Evolutionary conservation across 1,140 invertebrate genomes (phyloP), one percentile per base, ranked within the genome.

Genomic region (Helicoverpa armigera): DNA sequence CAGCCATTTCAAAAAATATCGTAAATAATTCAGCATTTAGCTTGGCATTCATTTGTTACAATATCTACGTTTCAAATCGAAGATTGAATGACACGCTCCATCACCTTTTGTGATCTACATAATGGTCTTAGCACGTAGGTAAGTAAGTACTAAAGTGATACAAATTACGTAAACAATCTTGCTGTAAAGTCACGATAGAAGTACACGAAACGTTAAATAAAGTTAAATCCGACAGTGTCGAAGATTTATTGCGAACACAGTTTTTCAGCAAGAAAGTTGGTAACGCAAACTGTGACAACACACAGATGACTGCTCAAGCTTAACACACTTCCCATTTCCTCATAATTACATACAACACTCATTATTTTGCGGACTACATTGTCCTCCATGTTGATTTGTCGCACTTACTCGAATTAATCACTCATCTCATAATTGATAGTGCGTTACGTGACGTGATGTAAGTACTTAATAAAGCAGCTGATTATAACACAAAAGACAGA

Each of bases 101-200:
- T 82, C 83, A 76, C 51, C 80, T 78, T 82, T 82, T 84, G 80
- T 84, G 31, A 70, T 74, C 50, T 72, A 35, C 31, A 78, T 58
- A 78, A 80, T 73, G 14, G 31, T 43, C n/a, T 23, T 50, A 48
- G 29, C 35, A 63, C 29, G n/a, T 56, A 50, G 65, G 48, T 35
- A 11, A 4, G 54, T 29, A 65, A 56, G 51, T 74, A 74, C 74
- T 54, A 75, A 54, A 56, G 31, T 80, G 56, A 63, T 67, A 67
- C 58, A 74, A 74, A 53, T 80, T 80, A 80, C 70, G 70, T 75
- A 56, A 80, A 50, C 14, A 56, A 23, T 16, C 70, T 43, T 43
- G 35, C 35, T 7, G 18, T 29, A 60, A 43, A 50, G 61, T 35
- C 23, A 10, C 14, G 35, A 5, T 50, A n/a, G 48, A 56, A 74